Evolutionary conservation across 1,140 invertebrate species (phyloP).

Genomic region (Diorhabda carinulata): DNA sequence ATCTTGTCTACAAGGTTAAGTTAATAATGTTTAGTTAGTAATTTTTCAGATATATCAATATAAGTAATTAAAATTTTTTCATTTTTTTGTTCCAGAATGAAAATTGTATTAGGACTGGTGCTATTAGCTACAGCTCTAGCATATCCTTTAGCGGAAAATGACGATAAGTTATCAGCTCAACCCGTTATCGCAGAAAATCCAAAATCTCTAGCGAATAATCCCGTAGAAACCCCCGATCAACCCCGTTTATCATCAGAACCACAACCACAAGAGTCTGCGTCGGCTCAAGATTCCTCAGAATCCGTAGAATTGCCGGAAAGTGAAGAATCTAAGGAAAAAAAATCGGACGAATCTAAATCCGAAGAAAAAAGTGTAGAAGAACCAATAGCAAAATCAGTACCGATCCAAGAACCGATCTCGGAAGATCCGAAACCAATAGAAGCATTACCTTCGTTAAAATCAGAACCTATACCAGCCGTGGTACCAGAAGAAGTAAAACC

Average conservation of each 20-base stretch:
- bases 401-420: conserved; percentile 19
- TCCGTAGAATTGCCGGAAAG: background rate
- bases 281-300: conserved; percentile 2
- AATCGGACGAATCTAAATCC: conserved; percentile 16
- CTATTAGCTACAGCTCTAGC: conserved; percentile 42
- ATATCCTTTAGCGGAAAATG: conserved; percentile 41
- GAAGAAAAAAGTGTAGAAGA: conserved; percentile 21
- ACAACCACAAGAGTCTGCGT: conserved; percentile 23
- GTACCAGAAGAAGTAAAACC: conserved; percentile 20
- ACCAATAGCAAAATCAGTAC: conserved; percentile 13
- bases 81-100: conserved; percentile 47
- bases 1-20: too few relatives aligned
- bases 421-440: conserved; percentile 14
- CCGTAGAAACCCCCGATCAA: conserved; percentile 22
- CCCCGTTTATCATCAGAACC: conserved; percentile 14
- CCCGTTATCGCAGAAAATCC: conserved; percentile 39
- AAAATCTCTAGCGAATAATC: conserved; percentile 20
- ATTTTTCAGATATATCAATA: too few relatives aligned
- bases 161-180: conserved; percentile 45
- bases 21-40: too few relatives aligned
- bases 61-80: background rate
- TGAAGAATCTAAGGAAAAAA: conserved; percentile 4
- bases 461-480: conserved; percentile 22
- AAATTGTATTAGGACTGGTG: conserved; percentile 41
- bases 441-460: conserved; percentile 18